Conservation (phyloP, 2,888 invertebrate species). For the Empis stercorea region DNA sequence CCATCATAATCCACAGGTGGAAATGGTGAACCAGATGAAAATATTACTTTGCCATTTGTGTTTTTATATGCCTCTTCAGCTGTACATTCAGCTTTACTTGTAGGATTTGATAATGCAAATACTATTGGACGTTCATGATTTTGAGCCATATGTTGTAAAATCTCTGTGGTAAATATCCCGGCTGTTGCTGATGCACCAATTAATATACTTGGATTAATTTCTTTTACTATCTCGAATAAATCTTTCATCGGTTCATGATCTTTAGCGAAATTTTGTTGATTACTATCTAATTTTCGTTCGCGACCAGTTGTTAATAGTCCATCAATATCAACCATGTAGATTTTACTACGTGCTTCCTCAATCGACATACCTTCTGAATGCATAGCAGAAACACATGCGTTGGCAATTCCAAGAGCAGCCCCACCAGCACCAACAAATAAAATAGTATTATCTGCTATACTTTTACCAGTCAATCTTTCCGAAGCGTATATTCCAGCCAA, state of each 20-base stretch:
- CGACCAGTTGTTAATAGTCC: slow-evolving; percentile 84
- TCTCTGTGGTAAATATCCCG: slow-evolving; percentile 73
- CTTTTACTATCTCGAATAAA: slow-evolving; percentile 66
- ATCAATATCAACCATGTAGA: slow-evolving; percentile 94
- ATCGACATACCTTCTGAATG: slow-evolving; percentile 62
- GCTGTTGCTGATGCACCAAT: slow-evolving; percentile 82
- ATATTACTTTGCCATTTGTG: slow-evolving; percentile 69
- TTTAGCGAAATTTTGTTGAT: slow-evolving; percentile 74
- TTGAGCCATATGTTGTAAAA: slow-evolving; percentile 66
- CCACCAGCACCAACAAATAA: slow-evolving; percentile 97
- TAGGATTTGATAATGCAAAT: slow-evolving; percentile 92
- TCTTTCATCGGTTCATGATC: slow-evolving; percentile 60
- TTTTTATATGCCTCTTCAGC: slow-evolving; percentile 69
- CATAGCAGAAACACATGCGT: slow-evolving; percentile 88
- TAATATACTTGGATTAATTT: slow-evolving; percentile 54
- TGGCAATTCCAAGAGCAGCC: slow-evolving; percentile 90
- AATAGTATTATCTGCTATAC: slow-evolving; percentile 70
- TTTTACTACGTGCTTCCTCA: slow-evolving; percentile 62
- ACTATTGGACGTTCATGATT: slow-evolving; percentile 76
- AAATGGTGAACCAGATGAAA: slow-evolving; percentile 89
- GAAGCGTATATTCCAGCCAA: slow-evolving; percentile 87
- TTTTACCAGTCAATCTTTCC: slow-evolving; percentile 67
- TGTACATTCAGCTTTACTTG: slow-evolving; percentile 88
- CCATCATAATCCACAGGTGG: slow-evolving; percentile 64
- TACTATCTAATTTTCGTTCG: slow-evolving; percentile 63